These are phyloP conservation scores for Drosophila merina DNA, from an alignment of 2,888 invertebrate genomes.

Conservation along the genomic window DNA sequence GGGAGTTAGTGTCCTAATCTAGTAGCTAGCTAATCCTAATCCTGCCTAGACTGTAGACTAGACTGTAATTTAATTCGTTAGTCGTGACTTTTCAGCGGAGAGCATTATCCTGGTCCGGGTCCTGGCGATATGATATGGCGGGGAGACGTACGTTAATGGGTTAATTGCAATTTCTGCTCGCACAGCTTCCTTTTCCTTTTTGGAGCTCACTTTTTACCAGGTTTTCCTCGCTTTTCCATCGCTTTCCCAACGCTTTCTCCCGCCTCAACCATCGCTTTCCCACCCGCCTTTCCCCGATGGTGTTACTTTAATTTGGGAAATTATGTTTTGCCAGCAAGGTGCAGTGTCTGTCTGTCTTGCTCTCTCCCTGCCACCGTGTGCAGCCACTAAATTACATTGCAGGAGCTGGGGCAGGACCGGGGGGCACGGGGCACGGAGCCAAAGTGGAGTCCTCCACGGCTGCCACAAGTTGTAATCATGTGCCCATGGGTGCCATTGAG, in stretches of 20 bases:
- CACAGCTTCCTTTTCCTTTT: constrained; percentile 33
- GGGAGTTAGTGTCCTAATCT: neutral
- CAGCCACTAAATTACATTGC: constrained; percentile 65
- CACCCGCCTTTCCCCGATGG: constrained; percentile 8
- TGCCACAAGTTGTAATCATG: constrained; percentile 70
- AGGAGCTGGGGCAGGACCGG: constrained; percentile 26
- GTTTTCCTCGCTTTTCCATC: neutral
- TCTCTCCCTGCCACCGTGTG: constrained; percentile 19
- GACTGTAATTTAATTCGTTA: constrained; percentile 4
- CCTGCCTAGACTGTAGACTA: neutral
- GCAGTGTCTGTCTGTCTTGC: constrained; percentile 17
- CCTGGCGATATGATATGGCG: neutral
- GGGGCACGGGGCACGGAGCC: neutral
- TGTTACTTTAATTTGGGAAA: constrained; percentile 70
- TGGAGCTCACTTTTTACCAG: too few relatives aligned
- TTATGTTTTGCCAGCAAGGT: constrained; percentile 66
- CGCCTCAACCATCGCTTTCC: neutral
- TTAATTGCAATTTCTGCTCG: constrained; percentile 62
- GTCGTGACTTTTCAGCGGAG: neutral
- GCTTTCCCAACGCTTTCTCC: neutral
- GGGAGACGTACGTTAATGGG: constrained; percentile 43
- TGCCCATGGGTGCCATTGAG: constrained; percentile 74
- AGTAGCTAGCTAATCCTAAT: neutral
- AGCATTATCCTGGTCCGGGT: constrained; percentile 5
- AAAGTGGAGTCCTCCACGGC: constrained; percentile 33